A percentile compares a stretch with the other conserved stretches of the same genome.
Conservation (phyloP, 2,888 invertebrate species). For the Caenorhabditis sp. region DNA sequence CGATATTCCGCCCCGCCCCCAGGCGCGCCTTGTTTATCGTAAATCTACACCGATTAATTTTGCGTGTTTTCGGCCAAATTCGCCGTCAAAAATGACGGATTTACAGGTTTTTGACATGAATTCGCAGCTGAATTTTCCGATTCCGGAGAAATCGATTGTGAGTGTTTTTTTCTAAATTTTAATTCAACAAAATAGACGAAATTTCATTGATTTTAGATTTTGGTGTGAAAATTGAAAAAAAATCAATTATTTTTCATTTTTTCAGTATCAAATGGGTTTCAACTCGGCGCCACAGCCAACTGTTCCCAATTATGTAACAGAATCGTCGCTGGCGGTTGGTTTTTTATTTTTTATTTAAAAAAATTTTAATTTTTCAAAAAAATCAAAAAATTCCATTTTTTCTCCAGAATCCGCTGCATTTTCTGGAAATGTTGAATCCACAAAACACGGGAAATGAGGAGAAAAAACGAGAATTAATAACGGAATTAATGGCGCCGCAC, state of each 20-base stretch:
- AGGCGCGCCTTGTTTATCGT: slow-evolving; percentile 31
- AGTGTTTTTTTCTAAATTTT: slow-evolving; percentile 12
- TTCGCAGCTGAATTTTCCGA: slow-evolving; percentile 33
- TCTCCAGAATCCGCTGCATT: slow-evolving; percentile 52
- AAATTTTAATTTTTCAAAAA: no score
- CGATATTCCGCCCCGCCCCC: slow-evolving; percentile 13
- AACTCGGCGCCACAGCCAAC: slow-evolving; percentile 40
- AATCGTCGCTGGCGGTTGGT: slow-evolving; percentile 38
- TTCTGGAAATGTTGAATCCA: slow-evolving; percentile 52
- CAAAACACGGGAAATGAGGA: slow-evolving; percentile 36
- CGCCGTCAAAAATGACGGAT: slow-evolving; percentile 20
- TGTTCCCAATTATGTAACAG: slow-evolving; percentile 32
- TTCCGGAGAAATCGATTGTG: slow-evolving; percentile 52
- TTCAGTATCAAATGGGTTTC: slow-evolving; percentile 61
- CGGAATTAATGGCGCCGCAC: slow-evolving; percentile 48
- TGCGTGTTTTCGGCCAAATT: neutral
- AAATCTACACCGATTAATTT: slow-evolving; percentile 25
- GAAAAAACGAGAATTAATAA: slow-evolving; percentile 32
- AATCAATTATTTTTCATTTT: no score
- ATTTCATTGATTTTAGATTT: no score
- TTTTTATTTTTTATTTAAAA: neutral
- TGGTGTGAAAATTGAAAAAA: no score
- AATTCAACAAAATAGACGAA: neutral
- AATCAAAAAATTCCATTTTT: no score
- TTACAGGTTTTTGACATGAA: slow-evolving; percentile 52